These are phyloP conservation scores for Protobothrops mucrosquamatus DNA, from an alignment of 2,113 vertebrate species.

Conservation along the genomic window DNA sequence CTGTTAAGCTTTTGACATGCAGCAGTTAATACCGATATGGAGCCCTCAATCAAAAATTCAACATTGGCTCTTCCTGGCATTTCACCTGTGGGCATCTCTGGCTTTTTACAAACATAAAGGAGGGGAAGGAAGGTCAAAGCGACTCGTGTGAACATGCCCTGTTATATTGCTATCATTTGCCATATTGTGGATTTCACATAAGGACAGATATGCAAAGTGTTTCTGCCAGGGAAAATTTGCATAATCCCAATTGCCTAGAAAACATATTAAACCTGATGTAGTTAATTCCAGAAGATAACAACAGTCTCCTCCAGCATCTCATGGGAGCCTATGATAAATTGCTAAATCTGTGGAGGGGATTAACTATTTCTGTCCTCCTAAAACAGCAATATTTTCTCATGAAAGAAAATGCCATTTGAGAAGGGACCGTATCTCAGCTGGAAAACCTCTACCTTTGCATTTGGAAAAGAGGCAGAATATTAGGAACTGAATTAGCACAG, in stretches of 20 bases:
- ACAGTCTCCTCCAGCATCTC: background rate
- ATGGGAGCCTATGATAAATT: background rate
- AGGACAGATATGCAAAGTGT: background rate
- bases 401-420: background rate
- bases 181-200: background rate
- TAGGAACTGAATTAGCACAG: background rate
- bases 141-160: background rate
- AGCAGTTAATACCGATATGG: background rate
- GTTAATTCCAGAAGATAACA: slow-evolving; percentile 15
- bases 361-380: background rate
- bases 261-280: slow-evolving; percentile 6
- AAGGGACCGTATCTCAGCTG: background rate
- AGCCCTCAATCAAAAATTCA: background rate
- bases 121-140: background rate
- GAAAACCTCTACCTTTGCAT: background rate
- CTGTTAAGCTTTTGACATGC: background rate
- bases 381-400: background rate
- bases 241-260: background rate
- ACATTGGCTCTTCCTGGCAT: background rate
- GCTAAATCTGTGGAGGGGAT: background rate
- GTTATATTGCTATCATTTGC: background rate
- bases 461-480: background rate
- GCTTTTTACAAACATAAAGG: background rate
- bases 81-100: background rate
- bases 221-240: background rate